Evolutionary conservation across 2,113 vertebrate species (phyloP), one percentile per base, ranked within the genome.

Genomic region (Ahaetulla prasina): DNA sequence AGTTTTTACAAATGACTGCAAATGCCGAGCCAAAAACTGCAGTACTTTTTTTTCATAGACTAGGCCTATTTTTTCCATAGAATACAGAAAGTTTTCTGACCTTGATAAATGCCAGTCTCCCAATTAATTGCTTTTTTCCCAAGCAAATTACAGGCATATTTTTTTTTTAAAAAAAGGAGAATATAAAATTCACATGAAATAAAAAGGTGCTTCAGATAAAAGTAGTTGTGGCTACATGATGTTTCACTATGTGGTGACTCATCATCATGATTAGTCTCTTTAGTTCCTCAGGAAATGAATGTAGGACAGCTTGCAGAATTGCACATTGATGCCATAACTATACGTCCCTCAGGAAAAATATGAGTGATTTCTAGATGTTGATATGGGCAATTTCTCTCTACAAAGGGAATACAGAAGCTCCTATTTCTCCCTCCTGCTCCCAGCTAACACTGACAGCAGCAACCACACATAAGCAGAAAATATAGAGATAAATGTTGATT

Each of bases 1-100:
- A 91, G 90, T 27, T 22, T 52, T 92, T 90, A 84, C 43, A 89
- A 74, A 50, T 88, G 68, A 80, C 91, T 96, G 22, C 68, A 89
- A 2, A 90, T 86, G 39, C 20, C 30, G 50, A 35, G 30, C 84
- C 39, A 6, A 14, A 49, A 91, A 54, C 9, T 88, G 30, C 68
- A 74, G n/a, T 88, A 68, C 39, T 22, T 80, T 20, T 74, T 16
- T 80, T 16, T 0, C 0, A 91, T 89, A 88, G 87, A 3, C 8
- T 49, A 39, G 9, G 52, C 14, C n/a, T 74, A 74, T n/a, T 3
- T 2, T 43, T 1, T 89, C 50, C 63, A 80, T 89, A 50, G 8
- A 23, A 84, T 2, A 7, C 45, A 1, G 20, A 55, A 87, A 39
- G 20, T 50, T 27, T 0, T 0, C 20, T 8, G 49, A 92, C 89